Conservation (phyloP, 2,888 invertebrate genomes). For the Allolobophora icterica region DNA sequence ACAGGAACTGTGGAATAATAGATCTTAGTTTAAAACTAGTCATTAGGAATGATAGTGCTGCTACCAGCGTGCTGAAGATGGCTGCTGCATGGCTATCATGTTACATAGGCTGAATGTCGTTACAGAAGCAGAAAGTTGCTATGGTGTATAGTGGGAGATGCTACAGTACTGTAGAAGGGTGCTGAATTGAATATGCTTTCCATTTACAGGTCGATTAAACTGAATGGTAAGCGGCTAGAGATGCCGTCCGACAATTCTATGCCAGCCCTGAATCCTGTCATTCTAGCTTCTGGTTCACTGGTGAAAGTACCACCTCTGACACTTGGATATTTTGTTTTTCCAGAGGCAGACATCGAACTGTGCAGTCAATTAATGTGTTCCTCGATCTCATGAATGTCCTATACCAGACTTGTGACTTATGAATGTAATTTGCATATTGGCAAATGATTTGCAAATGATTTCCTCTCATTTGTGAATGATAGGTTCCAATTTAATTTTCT, state of each 20-base stretch:
- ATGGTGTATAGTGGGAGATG: background rate
- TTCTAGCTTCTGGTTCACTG: background rate
- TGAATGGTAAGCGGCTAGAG: background rate
- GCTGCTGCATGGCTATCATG: too few relatives aligned
- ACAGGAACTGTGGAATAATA: too few relatives aligned
- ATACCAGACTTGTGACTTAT: background rate
- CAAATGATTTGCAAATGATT: background rate
- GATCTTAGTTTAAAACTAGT: too few relatives aligned
- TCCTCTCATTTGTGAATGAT: too few relatives aligned
- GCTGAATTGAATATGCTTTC: background rate
- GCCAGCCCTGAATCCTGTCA: background rate
- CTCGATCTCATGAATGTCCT: background rate
- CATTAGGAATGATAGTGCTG: too few relatives aligned
- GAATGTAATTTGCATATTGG: background rate
- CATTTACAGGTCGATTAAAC: background rate
- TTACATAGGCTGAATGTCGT: too few relatives aligned
- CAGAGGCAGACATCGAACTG: slow-evolving; percentile 20
- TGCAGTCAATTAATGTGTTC: slow-evolving; percentile 21
- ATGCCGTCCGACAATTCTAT: background rate
- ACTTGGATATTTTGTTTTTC: slow-evolving; percentile 36
- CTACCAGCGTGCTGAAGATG: too few relatives aligned
- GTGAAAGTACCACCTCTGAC: slow-evolving; percentile 28
- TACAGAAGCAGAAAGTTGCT: too few relatives aligned
- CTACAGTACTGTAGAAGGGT: background rate
- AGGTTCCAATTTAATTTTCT: too few relatives aligned